Evolutionary conservation across 2,113 vertebrate genomes (phyloP), one percentile per base, ranked within the genome.

Genomic region (Elgaria multicarinata): DNA sequence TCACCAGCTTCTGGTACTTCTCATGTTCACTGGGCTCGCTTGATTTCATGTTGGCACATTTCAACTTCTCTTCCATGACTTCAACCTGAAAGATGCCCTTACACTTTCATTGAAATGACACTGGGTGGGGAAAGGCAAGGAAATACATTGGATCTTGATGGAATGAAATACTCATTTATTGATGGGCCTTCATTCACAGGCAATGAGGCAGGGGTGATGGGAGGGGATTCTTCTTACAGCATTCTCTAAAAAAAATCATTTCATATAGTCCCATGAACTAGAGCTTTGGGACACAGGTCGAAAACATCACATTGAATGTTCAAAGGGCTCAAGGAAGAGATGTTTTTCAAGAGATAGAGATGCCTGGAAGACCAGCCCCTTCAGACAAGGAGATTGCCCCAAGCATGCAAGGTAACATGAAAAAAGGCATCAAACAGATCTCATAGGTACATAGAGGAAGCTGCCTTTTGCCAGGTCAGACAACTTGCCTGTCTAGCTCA

Each of bases 1-100:
- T 94, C 92, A 96, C 95, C 94, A 98, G 88, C 31, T 98, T 97
- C 86, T 98, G 98, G 86, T 97, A 98, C 94, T 97, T 98, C 87
- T 94, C 97, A 94, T 95, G 94, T 95, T 98, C 93, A 98, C 97
- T 80, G 0, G 97, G 97, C 92, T 98, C 98, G 79, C 94, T 87
- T 74, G 96, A 97, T 92, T 98, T 98, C 90, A 97, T 0, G 2
- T 93, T 98, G 55, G 97, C 97, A 44, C 97, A 96, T 96, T 98
- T 98, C 87, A 98, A 93, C 92, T 98, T 98, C 92, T 98, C 98
- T 92, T 98, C 98, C 98, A 98, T 98, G 92, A 97, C 93, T 62
- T 97, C 97, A 78, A 98, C 97, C 98, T 98, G 93, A 87, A 96
- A 96, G 9, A 89, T 76, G 16, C 66, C 46, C 26, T 81, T 33